Percentiles rank a stretch among this genome's conserved stretches.
phyloP scores from a whole-genome alignment of 2,888 invertebrate genomes.

The Eurois occulta region DNA sequence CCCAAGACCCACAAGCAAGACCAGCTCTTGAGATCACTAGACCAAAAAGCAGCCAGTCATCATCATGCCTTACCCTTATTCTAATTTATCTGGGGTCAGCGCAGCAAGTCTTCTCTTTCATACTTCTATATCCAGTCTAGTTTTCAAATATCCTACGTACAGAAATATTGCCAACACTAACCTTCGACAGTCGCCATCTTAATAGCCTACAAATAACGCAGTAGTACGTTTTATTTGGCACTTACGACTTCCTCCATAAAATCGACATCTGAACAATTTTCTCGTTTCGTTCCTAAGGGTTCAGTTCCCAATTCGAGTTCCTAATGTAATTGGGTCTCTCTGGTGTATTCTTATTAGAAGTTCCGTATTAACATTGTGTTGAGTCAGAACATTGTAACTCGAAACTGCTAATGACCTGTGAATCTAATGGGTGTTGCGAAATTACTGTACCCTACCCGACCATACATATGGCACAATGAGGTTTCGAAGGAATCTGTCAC shows the following conservation, averaged over 20 bases:
- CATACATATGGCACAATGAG: not conserved
- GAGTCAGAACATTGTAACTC: constrained; percentile 21
- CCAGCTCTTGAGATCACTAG: no score
- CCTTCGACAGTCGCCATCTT: constrained; percentile 34
- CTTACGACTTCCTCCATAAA: constrained; percentile 46
- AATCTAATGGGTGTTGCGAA: constrained; percentile 17
- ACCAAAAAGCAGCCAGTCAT: no score
- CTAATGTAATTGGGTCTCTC: constrained; percentile 54
- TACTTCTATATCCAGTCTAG: no score
- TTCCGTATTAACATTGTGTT: constrained; percentile 28
- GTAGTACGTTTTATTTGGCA: constrained; percentile 39
- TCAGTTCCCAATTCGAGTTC: constrained; percentile 17
- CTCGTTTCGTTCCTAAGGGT: constrained; percentile 23
- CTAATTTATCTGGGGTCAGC: no score
- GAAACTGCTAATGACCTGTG: constrained; percentile 31
- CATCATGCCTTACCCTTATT: no score
- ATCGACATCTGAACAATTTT: constrained; percentile 20
- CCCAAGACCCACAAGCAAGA: no score
- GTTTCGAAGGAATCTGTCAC: not conserved
- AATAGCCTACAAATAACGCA: constrained; percentile 33
- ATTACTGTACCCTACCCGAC: not conserved
- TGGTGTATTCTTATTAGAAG: constrained; percentile 44
- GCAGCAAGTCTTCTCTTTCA: no score
- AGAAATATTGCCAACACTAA: constrained; percentile 4
- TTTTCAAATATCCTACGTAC: not conserved